Percentiles rank a stretch among this genome's conserved stretches.
Evolutionary conservation across 2,888 invertebrate species (phyloP).

Genomic region (Holacanthella duospinosa): DNA sequence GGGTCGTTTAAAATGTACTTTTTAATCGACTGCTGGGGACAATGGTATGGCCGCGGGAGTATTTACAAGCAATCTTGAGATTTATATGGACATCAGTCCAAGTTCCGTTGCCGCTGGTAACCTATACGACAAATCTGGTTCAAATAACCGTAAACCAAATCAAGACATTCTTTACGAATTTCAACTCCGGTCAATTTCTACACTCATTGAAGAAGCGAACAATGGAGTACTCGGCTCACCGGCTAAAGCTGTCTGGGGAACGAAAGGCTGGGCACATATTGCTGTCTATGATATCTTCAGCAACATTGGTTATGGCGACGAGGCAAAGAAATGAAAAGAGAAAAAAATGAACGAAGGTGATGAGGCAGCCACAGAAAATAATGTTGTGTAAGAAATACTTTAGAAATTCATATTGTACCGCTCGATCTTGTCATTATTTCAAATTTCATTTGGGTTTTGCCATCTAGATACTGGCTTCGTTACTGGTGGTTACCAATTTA

Average conservation of each 20-base stretch:
- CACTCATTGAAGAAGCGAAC: not conserved
- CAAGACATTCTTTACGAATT: not conserved
- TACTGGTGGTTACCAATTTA: not conserved
- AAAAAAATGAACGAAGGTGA: not conserved
- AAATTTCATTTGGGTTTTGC: too few species aligned
- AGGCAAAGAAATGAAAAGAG: not conserved
- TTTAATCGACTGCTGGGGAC: not conserved
- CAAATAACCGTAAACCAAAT: not conserved
- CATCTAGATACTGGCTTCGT: conserved; percentile 2
- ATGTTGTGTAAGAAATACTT: not conserved
- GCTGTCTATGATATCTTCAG: not conserved
- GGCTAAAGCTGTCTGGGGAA: not conserved
- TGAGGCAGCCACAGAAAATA: not conserved
- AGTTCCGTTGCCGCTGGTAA: not conserved
- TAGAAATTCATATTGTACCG: not conserved
- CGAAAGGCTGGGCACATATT: not conserved
- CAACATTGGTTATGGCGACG: not conserved
- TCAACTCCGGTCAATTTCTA: not conserved
- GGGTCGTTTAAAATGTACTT: not conserved
- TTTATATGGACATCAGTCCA: conserved; percentile 1
- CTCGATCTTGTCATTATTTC: not conserved
- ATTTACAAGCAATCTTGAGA: not conserved
- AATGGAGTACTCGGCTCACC: not conserved
- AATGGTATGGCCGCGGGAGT: not conserved
- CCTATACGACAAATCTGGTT: not conserved